phyloP scores from a whole-genome alignment of 2,888 invertebrate genomes.

The Drosophila atripex region DNA sequence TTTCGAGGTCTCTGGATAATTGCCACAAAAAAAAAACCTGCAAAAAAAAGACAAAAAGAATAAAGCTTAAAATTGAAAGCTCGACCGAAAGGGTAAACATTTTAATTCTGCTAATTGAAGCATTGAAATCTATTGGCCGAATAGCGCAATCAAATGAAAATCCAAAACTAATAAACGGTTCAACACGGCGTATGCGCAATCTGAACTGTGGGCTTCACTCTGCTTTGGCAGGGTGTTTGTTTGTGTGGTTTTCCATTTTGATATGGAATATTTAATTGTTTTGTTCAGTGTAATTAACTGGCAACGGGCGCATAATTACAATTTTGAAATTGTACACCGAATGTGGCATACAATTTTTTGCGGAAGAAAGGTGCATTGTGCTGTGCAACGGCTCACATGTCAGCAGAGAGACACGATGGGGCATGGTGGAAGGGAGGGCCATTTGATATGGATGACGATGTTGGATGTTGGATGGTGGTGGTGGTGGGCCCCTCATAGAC shows the following conservation, averaged over 20 bases:
- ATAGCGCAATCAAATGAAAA: constrained; percentile 29
- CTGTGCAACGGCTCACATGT: constrained; percentile 34
- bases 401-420: constrained; percentile 13
- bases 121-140: constrained; percentile 13
- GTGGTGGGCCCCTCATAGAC: constrained; percentile 28
- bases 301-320: constrained; percentile 43
- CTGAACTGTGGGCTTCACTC: no score
- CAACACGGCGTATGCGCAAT: constrained; percentile 64
- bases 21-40: constrained; percentile 27
- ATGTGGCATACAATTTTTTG: not conserved
- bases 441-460: constrained; percentile 18
- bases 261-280: constrained; percentile 27
- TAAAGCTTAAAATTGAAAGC: constrained; percentile 8
- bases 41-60: not conserved
- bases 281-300: constrained; percentile 48
- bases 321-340: constrained; percentile 38
- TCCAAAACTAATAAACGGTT: constrained; percentile 49
- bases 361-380: constrained; percentile 43
- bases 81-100: constrained; percentile 17
- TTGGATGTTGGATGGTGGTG: no score
- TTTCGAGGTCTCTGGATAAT: constrained; percentile 16
- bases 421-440: not conserved
- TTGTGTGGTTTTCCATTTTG: constrained; percentile 37
- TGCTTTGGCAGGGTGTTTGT: not conserved
- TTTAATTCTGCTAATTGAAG: constrained; percentile 48